Percentiles rank a stretch among this genome's conserved stretches.
phyloP scores from a whole-genome alignment of 1,140 invertebrate genomes.

The Homalodisca vitripennis region DNA sequence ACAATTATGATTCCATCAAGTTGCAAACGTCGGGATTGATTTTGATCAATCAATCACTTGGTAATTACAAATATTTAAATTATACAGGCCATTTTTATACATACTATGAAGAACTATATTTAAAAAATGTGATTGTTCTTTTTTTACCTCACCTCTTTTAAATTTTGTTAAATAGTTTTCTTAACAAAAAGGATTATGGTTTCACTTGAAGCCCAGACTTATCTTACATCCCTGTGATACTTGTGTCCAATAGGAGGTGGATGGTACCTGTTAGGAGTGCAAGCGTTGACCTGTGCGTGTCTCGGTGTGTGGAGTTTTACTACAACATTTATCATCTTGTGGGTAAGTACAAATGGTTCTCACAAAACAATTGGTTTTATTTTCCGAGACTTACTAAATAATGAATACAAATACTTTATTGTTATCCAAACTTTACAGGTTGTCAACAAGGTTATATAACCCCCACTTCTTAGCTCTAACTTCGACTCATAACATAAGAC shows the following conservation, averaged over 20 bases:
- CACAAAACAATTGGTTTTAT: neutral
- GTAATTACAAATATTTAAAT: no score
- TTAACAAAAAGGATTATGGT: neutral
- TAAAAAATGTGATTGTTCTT: neutral
- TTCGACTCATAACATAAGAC: neutral
- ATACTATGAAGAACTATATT: neutral
- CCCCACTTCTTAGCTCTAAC: neutral
- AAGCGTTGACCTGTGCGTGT: constrained; percentile 68
- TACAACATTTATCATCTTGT: constrained; percentile 68
- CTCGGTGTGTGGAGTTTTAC: constrained; percentile 69
- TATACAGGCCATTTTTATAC: neutral
- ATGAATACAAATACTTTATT: neutral
- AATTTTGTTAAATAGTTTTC: neutral
- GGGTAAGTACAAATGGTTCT: constrained; percentile 47
- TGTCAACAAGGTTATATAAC: neutral
- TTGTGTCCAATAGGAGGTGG: constrained; percentile 65
- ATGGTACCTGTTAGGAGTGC: constrained; percentile 82
- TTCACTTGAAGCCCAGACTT: no score
- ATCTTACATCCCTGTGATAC: no score
- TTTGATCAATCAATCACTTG: no score
- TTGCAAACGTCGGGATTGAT: no score
- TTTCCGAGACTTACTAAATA: neutral
- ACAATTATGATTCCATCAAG: no score
- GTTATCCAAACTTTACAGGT: neutral
- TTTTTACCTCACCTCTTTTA: neutral